A percentile compares a stretch with the other conserved stretches of the same genome.
Conservation (phyloP, 2,113 vertebrate species). For the Corythaixoides concolor region DNA sequence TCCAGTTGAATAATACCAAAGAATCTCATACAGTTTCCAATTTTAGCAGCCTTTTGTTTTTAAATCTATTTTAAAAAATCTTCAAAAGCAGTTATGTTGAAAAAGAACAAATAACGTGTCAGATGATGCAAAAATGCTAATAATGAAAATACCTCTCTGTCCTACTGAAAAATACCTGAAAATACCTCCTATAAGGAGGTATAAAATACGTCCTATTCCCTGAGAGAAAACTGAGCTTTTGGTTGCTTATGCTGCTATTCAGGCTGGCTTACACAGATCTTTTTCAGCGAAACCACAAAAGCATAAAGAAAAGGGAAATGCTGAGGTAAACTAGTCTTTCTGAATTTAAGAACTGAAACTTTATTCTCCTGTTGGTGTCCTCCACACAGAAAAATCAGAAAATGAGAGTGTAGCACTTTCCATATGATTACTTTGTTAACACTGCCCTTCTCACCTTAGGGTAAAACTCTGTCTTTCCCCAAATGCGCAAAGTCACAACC, state of each 20-base stretch:
- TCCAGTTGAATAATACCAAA: not conserved
- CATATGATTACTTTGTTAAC: not conserved
- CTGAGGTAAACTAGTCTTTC: not conserved
- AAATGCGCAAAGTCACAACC: not conserved
- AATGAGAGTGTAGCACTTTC: not conserved
- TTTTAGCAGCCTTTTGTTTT: conserved; percentile 50
- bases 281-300: not conserved
- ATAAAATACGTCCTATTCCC: not conserved
- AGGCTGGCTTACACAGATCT: not conserved
- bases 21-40: conserved; percentile 3
- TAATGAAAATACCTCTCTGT: not conserved
- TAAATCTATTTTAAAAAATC: not conserved
- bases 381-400: not conserved
- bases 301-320: not conserved
- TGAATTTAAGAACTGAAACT: not conserved
- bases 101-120: not conserved
- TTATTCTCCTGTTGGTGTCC: not conserved
- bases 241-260: not conserved
- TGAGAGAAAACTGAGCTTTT: not conserved
- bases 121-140: not conserved
- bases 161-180: not conserved
- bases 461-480: not conserved
- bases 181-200: not conserved
- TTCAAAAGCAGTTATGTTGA: not conserved
- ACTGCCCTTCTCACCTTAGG: not conserved